These are phyloP conservation scores for Urocitellus parryii DNA, from an alignment of 2,113 vertebrate species.

Conservation along the genomic window DNA sequence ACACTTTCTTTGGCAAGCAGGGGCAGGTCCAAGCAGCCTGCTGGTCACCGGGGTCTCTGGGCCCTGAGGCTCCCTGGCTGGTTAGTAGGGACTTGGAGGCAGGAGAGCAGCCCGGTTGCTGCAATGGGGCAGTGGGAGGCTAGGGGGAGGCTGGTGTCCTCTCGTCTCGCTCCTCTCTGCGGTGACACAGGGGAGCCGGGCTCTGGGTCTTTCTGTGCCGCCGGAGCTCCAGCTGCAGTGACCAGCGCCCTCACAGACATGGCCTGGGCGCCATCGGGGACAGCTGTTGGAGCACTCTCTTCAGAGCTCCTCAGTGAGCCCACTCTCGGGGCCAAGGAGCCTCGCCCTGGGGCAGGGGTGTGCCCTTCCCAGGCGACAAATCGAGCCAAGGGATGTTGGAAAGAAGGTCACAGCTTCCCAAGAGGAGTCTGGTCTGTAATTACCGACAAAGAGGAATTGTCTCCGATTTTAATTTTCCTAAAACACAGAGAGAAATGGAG, in stretches of 20 bases:
- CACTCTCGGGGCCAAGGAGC: not conserved
- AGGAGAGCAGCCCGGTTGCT: not conserved
- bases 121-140: not conserved
- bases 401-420: rapidly evolving
- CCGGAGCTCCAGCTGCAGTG: no score
- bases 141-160: not conserved
- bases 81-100: not conserved
- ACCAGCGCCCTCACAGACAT: not conserved
- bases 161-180: rapidly evolving
- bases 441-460: no score
- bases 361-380: rapidly evolving
- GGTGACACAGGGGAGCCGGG: not conserved
- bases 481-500: not conserved
- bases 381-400: no score
- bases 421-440: rapidly evolving
- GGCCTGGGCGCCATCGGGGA: no score
- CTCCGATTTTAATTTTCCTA: not conserved
- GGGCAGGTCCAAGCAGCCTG: no score
- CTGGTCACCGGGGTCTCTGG: not conserved
- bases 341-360: not conserved
- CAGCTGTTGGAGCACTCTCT: not conserved
- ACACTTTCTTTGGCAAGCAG: not conserved
- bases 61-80: not conserved
- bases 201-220: not conserved
- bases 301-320: not conserved